Evolutionary conservation across 2,888 invertebrate species (phyloP), one percentile per base, ranked within the genome.

Genomic region (Elmis aenea): DNA sequence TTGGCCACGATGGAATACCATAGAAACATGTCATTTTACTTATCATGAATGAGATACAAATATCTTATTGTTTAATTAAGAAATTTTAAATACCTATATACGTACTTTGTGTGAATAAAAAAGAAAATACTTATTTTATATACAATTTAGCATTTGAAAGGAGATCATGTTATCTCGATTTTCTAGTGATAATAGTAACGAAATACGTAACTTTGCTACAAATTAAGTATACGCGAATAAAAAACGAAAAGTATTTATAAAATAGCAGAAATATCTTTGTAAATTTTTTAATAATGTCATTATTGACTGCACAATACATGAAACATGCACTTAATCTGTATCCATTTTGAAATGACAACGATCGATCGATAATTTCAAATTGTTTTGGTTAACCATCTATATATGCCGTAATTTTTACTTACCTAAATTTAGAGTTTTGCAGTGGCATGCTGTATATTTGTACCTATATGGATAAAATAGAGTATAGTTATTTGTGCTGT

Each of bases 401-500:
- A 50, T 46, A 53, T 39, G 44, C 50, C 48, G 51, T 52, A 52
- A 57, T 58, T 56, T 57, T 57, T 58, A 58, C 54, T 55, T 41
- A 41, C 41, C 51, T 59, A 60, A 61, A 59, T 55, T 50, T 61
- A 60, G 60, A 58, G 55, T 54, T 48, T 61, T 62, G 60, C 61
- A 62, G 62, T 64, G 54, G 38, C 61, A 60, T 62, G 59, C 62
- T 67, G 67, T 68, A 68, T 65, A 68, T 67, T 68, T 68, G 67
- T 68, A 66, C 65, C 68, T 68, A 68, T 68, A 66, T 67, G 67
- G 66, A 67, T 67, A 65, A 63, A 62, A 53, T 67, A 67, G 64
- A 60, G 57, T 61, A 65, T 68, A 68, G 67, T 60, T 69, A 62
- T 66, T 69, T 68, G 69, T 69, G 69, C 68, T 69, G 69, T 69